A percentile compares a stretch with the other conserved stretches of the same genome.
phyloP scores from a whole-genome alignment of 2,888 invertebrate species.

The Podabrus alpinus region DNA sequence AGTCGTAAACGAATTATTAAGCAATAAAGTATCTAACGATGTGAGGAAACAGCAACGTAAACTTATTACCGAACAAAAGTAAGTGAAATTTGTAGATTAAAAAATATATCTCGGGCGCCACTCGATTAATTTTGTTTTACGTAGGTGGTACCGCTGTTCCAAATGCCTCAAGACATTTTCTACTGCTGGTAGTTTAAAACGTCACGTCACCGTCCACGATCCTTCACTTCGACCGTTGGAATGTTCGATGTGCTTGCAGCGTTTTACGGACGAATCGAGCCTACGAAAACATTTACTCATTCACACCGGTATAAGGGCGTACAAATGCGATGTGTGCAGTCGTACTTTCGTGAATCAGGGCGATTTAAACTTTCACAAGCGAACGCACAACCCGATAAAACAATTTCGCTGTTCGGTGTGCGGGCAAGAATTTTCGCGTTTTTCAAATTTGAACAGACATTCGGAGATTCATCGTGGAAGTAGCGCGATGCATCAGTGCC shows the following conservation, averaged over 20 bases:
- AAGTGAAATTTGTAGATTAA: no score
- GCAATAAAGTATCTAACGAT: not conserved
- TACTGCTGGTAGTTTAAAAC: constrained; percentile 51
- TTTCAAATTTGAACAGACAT: constrained; percentile 35
- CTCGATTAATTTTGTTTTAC: constrained; percentile 40
- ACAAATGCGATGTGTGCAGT: constrained; percentile 53
- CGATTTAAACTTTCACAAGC: constrained; percentile 56
- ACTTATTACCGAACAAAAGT: not conserved
- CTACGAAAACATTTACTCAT: constrained; percentile 55
- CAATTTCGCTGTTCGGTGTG: constrained; percentile 39
- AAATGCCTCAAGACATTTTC: constrained; percentile 56
- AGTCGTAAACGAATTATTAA: not conserved
- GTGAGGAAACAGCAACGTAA: not conserved
- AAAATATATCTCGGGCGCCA: not conserved
- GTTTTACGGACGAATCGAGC: constrained; percentile 54
- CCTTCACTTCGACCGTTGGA: constrained; percentile 52
- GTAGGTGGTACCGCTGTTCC: constrained; percentile 43
- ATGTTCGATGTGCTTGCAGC: constrained; percentile 54
- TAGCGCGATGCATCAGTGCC: constrained; percentile 41
- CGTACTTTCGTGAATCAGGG: constrained; percentile 53
- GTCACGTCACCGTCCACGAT: constrained; percentile 55
- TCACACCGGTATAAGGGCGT: constrained; percentile 46
- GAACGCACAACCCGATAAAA: constrained; percentile 46
- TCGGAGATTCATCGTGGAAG: constrained; percentile 38
- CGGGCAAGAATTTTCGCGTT: constrained; percentile 34